These are phyloP conservation scores for Amblyornis subalaris DNA, from an alignment of 2,113 vertebrate genomes.

Conservation along the genomic window DNA sequence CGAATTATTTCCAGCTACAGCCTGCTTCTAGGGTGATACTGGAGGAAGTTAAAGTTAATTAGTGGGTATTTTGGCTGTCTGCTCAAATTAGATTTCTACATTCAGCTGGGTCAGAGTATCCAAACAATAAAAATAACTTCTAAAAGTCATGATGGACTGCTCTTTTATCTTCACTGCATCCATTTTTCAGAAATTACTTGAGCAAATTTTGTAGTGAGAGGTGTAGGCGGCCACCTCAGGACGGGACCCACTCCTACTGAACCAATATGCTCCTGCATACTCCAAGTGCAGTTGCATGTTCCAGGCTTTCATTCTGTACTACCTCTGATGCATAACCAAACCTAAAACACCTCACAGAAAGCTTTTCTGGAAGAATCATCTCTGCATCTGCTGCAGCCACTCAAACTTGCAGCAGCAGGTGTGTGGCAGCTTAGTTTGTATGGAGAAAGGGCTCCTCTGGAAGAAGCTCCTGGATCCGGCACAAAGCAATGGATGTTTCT, in stretches of 20 bases:
- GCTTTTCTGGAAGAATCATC: background rate
- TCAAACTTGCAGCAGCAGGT: background rate
- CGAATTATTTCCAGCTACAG: background rate
- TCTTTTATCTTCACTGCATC: background rate
- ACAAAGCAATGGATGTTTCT: background rate
- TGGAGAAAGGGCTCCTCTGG: background rate
- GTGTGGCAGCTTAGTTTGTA: background rate
- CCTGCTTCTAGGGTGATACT: background rate
- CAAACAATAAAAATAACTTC: background rate
- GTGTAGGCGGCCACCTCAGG: background rate
- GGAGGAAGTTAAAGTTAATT: background rate
- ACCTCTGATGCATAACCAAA: background rate
- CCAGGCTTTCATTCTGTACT: background rate
- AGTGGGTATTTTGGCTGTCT: background rate
- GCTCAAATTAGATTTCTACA: background rate
- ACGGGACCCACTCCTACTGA: background rate
- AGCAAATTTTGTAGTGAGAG: background rate
- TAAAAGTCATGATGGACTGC: background rate
- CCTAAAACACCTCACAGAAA: background rate
- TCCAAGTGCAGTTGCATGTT: background rate
- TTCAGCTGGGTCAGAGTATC: background rate
- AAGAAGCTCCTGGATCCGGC: background rate
- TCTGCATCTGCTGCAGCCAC: rapidly evolving
- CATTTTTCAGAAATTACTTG: background rate
- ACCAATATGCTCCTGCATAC: background rate